Base-by-base conservation (phyloP, 2,113 vertebrate species). In the Sinocyclocheilus anophthalmus region DNA sequence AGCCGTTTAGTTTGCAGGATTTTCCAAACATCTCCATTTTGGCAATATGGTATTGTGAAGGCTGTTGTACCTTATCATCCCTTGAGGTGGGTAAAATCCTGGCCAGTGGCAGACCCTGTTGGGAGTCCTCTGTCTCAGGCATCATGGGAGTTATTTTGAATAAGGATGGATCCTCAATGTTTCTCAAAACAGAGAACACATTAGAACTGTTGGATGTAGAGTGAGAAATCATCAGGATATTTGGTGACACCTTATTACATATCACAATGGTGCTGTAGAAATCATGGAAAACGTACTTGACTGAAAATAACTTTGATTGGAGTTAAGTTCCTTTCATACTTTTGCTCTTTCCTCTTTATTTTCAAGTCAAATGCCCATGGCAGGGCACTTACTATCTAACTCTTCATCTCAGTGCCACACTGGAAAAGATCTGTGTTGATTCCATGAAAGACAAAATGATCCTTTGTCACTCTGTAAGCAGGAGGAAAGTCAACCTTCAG, bases 361-460 rank as follows among this genome's bases (percentile, higher is more conserved):
- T 91, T 94, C 14, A 90, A 85, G 5, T 80, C 16, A 88, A 94
- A 77, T 42, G 92, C 92, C 93, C 93, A 94, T 0, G 94, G 95
- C n/a, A 96, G n/a, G 14, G 65, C 50, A 5, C 76, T 0, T 0
- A 89, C 53, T 0, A 7, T 50, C 90, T 93, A 94, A 59, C 86
- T 89, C 77, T 92, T 93, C 0, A 94, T 33, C 88, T 95, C 93
- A 0, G 55, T 67, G 3, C 93, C 95, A 80, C 90, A 90, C 90
- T 96, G 94, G 86, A 96, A 94, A 11, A 95, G 67, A 22, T 94
- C 93, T 1, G 94, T 95, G 90, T 93, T 95, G 90, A 95, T 93
- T 10, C 94, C 95, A 18, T 95, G 92, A 90, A 91, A 94, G 81
- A 92, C 1, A 92, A 92, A 93, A 14, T 92, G 76, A 70, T 95